These are phyloP conservation scores for Eulemur albifrons DNA, from an alignment of 2,797 vertebrate species.

Conservation along the genomic window DNA sequence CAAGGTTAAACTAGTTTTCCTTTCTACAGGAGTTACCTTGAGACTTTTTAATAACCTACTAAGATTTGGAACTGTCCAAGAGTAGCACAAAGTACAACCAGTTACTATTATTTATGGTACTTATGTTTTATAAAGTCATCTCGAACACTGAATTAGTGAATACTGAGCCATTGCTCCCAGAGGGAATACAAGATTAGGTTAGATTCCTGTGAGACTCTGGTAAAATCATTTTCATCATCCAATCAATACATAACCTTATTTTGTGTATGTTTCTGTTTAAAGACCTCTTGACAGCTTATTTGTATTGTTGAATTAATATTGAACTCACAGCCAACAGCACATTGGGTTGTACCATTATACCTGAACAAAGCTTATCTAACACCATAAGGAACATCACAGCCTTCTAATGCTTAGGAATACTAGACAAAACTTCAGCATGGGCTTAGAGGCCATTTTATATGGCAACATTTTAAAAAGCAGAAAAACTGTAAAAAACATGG, in stretches of 20 bases:
- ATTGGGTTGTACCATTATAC: background rate
- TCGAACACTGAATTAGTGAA: background rate
- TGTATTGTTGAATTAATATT: background rate
- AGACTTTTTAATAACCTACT: background rate
- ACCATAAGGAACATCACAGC: background rate
- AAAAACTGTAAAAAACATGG: background rate
- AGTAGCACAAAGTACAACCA: background rate
- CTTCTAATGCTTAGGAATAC: background rate
- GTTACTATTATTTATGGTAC: background rate
- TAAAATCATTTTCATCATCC: background rate
- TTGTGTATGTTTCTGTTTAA: background rate
- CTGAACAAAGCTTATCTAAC: background rate
- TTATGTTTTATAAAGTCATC: background rate
- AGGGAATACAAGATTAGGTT: background rate
- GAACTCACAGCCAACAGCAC: background rate
- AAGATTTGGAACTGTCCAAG: background rate
- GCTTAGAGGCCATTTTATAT: background rate
- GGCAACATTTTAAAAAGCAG: background rate
- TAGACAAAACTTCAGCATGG: background rate
- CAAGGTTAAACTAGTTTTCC: background rate
- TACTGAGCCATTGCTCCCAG: background rate
- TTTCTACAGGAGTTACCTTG: background rate
- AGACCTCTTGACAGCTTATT: background rate
- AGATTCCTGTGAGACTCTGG: background rate
- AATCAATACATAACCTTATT: background rate